Evolutionary conservation across 2,888 invertebrate species (phyloP), one percentile per base, ranked within the genome.

Genomic region (Ceriagrion tenellum): DNA sequence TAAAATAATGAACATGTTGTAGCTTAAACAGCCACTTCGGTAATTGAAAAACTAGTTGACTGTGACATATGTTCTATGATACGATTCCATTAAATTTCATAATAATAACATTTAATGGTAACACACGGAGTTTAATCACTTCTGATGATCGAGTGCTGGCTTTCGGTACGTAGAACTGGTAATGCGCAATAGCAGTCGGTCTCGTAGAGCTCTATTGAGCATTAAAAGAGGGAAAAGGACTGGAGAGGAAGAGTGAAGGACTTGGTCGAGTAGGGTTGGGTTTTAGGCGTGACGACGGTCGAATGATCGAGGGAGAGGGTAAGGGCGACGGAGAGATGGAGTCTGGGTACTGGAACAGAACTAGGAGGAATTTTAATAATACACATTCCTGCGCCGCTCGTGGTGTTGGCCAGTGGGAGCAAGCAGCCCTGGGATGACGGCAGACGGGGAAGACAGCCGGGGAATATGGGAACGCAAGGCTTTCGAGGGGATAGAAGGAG

Each of bases 281-380:
- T 10, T 30, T 16, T n/a, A n/a, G 81, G 13, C 10, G 30, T 30
- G 81, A 81, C 30, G 81, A 16, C 35, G 35, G 30, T 35, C 30
- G 69, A 13, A 35, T 35, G 35, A 0, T 81, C 30, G 1, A 13
- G 91, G 0, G 30, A n/a, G 20, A 59, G 35, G 35, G 35, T 3
- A 30, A 91, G 26, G 93, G 63, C 40, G 30, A 20, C 30, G 81
- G 81, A 81, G 35, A 81, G 81, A 81, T 81, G 81, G 81, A 81
- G 81, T 81, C 81, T 81, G 81, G 93, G 13, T 47, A 74, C 63
- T 47, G 93, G 63, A 91, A 69, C 93, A 69, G 40, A 69, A 69
- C 93, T 69, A 47, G 69, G 47, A 93, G 93, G 93, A 93, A 93
- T 93, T 93, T 93, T 93, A 93, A 93, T 93, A 74, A 69, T 93